Base-by-base conservation (phyloP, 2,113 vertebrate genomes). In the Synchiropus splendidus region DNA sequence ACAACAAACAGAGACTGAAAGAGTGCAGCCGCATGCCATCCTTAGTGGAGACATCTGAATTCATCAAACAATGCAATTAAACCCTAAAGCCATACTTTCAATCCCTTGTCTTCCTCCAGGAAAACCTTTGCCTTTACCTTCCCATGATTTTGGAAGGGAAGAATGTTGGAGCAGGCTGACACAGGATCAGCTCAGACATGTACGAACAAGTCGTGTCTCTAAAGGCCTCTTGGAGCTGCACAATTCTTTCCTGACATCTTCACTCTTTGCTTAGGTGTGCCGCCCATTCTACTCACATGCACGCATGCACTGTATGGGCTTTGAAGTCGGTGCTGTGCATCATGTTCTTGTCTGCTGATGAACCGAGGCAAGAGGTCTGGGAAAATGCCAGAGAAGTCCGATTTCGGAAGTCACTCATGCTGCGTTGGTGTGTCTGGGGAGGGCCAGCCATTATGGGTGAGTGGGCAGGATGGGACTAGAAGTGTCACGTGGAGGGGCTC, bases 121-220 rank as follows among this genome's bases (percentile, higher is more conserved):
- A 27, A 27, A 27, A 27, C 21, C 21, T 27, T 27, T 5, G 8
- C 21, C 21, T 27, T 27, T 5, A 27, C 21, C 21, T 27, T 27
- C 21, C 21, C 21, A 27, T 27, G 21, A 27, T 27, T 27, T 4
- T 27, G 21, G 4, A 8, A 34, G 12, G 12, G 11, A 45, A 33
- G 85, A 86, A 87, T 86, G 80, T 48, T 46, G 47, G 53, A 39
- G 61, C 83, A 86, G 79, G 82, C 75, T 72, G 67, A 75, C 72
- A 85, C 84, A 85, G 56, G 85, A 81, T 52, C 59, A 48, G 54
- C 39, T 18, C 3, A 17, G 53, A 77, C 84, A 40, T 68, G 83
- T 68, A 55, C 14, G 13, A 52, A 74, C 83, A 60, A 41, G 79
- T 67, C 61, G 54, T 51, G 38, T 53, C 45, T 61, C 51, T 48